Percentiles rank a stretch among this genome's conserved stretches.
Conservation (phyloP, 2,888 invertebrate species). For the Ornithoptera priamus region DNA sequence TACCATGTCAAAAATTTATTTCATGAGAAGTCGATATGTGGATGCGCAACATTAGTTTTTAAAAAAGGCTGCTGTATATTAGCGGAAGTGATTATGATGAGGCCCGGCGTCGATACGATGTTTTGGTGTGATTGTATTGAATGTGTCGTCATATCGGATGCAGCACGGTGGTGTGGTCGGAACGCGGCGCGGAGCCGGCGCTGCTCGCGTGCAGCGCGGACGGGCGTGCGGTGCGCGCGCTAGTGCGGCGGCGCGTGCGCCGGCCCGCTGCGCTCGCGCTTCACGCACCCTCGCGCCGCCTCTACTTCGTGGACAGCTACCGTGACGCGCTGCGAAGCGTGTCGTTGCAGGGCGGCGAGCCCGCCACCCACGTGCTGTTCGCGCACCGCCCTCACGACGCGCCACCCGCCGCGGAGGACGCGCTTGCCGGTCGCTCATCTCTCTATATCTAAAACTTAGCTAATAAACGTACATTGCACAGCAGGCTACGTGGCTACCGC, state of each 20-base stretch:
- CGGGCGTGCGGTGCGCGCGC: conserved; percentile 74
- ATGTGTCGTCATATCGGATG: conserved; percentile 3
- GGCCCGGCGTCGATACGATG: too few relatives aligned
- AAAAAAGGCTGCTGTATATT: too few relatives aligned
- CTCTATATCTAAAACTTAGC: too few relatives aligned
- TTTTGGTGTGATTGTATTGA: too few relatives aligned
- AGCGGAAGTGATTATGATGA: too few relatives aligned
- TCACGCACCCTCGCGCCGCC: conserved; percentile 85
- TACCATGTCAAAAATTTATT: too few relatives aligned
- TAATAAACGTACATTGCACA: too few relatives aligned
- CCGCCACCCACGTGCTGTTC: conserved; percentile 60
- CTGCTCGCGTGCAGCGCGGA: conserved; percentile 78
- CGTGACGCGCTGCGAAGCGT: conserved; percentile 85
- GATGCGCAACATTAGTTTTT: too few relatives aligned
- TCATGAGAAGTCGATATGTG: too few relatives aligned
- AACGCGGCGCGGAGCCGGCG: conserved; percentile 79
- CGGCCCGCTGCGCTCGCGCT: conserved; percentile 89
- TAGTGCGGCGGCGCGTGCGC: conserved; percentile 82
- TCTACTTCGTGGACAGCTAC: conserved; percentile 94
- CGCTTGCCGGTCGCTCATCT: conserved; percentile 8
- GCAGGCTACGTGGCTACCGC: too few relatives aligned
- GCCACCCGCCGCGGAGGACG: conserved; percentile 33
- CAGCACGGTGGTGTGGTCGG: conserved; percentile 88
- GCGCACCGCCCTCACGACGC: conserved; percentile 35
- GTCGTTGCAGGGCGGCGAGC: conserved; percentile 83